phyloP scores from a whole-genome alignment of 2,797 vertebrate genomes.

The Cygnus olor region DNA sequence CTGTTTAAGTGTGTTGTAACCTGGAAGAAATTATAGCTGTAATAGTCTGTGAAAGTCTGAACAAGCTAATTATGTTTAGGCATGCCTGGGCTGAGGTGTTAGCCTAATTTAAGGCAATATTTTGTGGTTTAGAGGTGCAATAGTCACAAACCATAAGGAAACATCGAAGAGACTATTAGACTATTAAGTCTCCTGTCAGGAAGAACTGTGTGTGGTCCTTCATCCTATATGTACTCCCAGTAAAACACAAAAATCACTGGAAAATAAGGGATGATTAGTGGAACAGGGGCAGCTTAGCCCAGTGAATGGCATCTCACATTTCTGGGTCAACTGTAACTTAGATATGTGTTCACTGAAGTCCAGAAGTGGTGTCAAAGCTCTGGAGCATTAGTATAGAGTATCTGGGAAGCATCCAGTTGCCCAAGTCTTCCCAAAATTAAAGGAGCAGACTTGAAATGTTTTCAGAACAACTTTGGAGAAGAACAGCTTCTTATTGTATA shows the following conservation, averaged over 20 bases:
- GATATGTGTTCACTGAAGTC: slow-evolving; percentile 2
- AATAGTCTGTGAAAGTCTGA: slow-evolving; percentile 25
- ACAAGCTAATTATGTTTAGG: slow-evolving; percentile 27
- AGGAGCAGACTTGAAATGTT: neutral
- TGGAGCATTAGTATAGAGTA: slow-evolving; percentile 12
- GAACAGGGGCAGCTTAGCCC: neutral
- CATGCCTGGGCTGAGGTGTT: slow-evolving; percentile 47
- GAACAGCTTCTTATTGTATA: neutral
- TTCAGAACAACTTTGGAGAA: neutral
- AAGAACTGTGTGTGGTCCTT: slow-evolving; percentile 51
- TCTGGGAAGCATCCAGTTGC: slow-evolving; percentile 24
- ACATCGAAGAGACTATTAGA: neutral
- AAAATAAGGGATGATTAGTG: slow-evolving; percentile 14
- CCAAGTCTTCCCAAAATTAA: slow-evolving; percentile 22
- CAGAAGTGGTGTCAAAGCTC: slow-evolving; percentile 11
- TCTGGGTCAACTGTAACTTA: slow-evolving; percentile 25
- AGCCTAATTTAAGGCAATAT: slow-evolving; percentile 32
- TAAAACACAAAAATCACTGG: neutral
- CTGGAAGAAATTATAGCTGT: slow-evolving; percentile 36
- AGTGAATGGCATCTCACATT: slow-evolving; percentile 32
- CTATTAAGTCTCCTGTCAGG: slow-evolving; percentile 17
- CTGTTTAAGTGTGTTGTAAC: slow-evolving; percentile 13
- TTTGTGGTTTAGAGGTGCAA: slow-evolving; percentile 17
- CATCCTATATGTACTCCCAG: neutral
- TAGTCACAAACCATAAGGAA: slow-evolving; percentile 35